Conservation (phyloP, 2,797 vertebrate species). For the Lepilemur ruficaudatus region DNA sequence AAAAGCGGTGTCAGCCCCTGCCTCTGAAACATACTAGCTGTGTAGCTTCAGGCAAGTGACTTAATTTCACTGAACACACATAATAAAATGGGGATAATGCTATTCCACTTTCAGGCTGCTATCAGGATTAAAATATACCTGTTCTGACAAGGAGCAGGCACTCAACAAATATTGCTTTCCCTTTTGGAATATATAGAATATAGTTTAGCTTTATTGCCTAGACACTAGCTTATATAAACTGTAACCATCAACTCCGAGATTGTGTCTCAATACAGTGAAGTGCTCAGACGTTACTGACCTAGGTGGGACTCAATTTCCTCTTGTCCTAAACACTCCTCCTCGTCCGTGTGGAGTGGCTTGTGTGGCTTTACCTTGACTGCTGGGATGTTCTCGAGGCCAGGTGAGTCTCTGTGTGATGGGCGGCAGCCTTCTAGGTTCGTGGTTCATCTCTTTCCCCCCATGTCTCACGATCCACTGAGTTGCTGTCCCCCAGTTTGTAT, state of each 20-base stretch:
- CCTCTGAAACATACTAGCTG: neutral
- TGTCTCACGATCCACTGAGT: fast-evolving
- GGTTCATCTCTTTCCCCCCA: neutral
- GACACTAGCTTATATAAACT: neutral
- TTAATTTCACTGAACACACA: neutral
- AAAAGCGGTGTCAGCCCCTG: neutral
- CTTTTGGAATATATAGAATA: neutral
- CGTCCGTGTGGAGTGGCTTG: neutral
- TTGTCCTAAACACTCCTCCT: neutral
- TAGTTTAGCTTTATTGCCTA: neutral
- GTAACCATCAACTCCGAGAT: neutral
- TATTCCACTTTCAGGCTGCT: neutral
- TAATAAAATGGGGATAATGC: neutral
- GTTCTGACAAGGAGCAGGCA: neutral
- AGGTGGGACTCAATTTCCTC: neutral
- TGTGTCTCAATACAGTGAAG: neutral
- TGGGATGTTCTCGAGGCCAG: neutral
- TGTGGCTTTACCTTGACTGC: neutral
- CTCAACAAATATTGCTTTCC: neutral
- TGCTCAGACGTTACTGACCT: neutral
- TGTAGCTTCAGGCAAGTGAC: neutral
- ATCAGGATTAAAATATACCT: neutral
- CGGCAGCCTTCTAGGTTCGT: neutral
- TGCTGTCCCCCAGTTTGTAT: neutral
- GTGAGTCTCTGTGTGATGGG: neutral